Conservation (phyloP, 2,888 invertebrate genomes). For the Lymantria monacha region DNA sequence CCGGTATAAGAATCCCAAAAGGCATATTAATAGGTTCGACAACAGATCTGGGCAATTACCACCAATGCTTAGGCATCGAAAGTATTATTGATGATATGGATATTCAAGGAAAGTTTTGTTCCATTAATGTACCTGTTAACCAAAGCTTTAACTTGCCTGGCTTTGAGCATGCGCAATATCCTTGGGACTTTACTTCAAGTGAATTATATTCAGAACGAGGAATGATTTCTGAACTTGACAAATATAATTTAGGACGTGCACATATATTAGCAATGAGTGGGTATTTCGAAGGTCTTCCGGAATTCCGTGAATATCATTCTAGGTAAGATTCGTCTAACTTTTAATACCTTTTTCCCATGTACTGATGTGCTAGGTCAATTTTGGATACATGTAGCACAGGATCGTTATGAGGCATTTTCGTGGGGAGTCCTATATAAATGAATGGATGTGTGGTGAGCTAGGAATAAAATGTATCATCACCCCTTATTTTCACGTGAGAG, state of each 20-base stretch:
- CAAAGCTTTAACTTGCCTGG: slow-evolving; percentile 28
- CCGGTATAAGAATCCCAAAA: slow-evolving; percentile 43
- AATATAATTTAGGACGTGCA: not conserved
- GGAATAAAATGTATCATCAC: too few species aligned
- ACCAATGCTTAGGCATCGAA: slow-evolving; percentile 44
- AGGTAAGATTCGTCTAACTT: not conserved
- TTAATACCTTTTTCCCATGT: too few species aligned
- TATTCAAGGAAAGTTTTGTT: slow-evolving; percentile 52
- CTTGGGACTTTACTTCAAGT: not conserved
- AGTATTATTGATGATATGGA: slow-evolving; percentile 19
- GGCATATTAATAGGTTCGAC: slow-evolving; percentile 39
- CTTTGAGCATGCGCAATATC: not conserved
- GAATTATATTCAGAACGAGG: not conserved
- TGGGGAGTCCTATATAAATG: too few species aligned
- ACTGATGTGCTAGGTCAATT: too few species aligned
- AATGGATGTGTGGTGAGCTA: too few species aligned
- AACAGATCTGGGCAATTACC: slow-evolving; percentile 46
- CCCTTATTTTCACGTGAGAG: too few species aligned
- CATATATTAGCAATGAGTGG: not conserved
- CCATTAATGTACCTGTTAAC: slow-evolving; percentile 37
- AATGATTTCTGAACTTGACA: not conserved
- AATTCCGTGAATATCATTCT: not conserved
- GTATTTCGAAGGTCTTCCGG: not conserved
- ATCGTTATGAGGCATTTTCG: too few species aligned
- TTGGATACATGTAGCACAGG: too few species aligned